Evolutionary conservation across 2,113 vertebrate species (phyloP), one percentile per base, ranked within the genome.

Genomic region (Neodon shergylaensis): DNA sequence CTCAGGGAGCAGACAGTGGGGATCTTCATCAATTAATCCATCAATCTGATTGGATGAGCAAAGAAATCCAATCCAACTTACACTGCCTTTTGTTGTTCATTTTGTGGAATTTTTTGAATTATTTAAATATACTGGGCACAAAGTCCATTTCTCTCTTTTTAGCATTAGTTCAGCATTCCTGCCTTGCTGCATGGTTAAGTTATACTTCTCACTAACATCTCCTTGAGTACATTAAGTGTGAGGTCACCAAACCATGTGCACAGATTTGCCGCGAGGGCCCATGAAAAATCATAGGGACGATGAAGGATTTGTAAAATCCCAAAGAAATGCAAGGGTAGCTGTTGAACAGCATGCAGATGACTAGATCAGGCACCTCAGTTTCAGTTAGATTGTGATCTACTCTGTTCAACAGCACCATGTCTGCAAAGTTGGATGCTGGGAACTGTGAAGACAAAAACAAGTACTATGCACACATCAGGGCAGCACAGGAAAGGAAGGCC

Each of bases 41-140:
- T 66, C 58, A 66, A 79, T 31, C 8, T 70, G 58, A n/a, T 52
- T 52, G 49, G 49, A 52, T 52, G 13, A 52, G 52, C 17, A 33
- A 78, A 95, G 17, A 44, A 74, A 81, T 44, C 13, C 58, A 31
- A 70, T 66, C n/a, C 39, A 73, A 87, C 42, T 61, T 24, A 65
- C 28, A 77, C 2, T 52, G 22, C 24, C 84, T 73, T 94, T 10
- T 65, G 44, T 19, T 22, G 22, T 22, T 70, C 54, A 39, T 39
- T 85, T 33, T 76, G 65, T 65, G 63, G 61, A 76, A 83, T 72
- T 87, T 89, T 87, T 84, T 49, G 28, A 93, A 54, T 76, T 76
- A 88, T 21, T 88, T 93, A 92, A 74, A 92, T 52, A 81, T 89
- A 33, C 0, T 61, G 17, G 26, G 36, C 12, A 1, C 7, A 7